Base-by-base conservation (phyloP, 2,113 vertebrate species). In the Suricata suricatta region DNA sequence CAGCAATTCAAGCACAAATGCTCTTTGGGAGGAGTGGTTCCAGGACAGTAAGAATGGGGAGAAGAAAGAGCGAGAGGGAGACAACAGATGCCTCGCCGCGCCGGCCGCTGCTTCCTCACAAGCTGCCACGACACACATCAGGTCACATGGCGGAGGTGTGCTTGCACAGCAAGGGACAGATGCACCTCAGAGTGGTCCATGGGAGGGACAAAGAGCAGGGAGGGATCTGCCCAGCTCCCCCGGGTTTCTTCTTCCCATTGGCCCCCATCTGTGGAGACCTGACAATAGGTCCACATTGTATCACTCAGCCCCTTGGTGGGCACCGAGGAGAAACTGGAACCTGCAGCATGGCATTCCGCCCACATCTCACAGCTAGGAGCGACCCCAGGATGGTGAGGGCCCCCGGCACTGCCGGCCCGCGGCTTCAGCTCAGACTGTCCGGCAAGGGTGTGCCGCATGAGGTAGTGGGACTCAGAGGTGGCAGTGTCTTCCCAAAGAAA, bases 61-160 rank as follows among this genome's bases (percentile, higher is more conserved):
- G 3, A 3, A 72, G 31, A 8, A 14, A 52, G 69, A 71, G 19
- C 33, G 4, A 60, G 5, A 66, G 31, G 52, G 23, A 29, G 1
- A 5, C 19, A 7, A 8, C 1, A 12, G 31, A 13, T 0, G 8
- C 23, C 44, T 50, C 5, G 0, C 14, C 1, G 3, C 6, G 35
- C 25, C 8, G 52, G 29, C 52, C 47, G 13, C 33, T 14, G 50
- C 16, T 25, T 31, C 1, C 11, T 50, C n/a, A 74, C 72, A 15
- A 25, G 21, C n/a, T 21, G 35, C 33, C 3, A 0, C 0, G 12
- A 35, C 57, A 35, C 29, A 4, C 1, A 44, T 38, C 57, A 23
- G 25, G 9, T 38, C 33, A 19, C 41, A 1, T 21, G 38, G 38
- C 41, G 63, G 27, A 74, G 16, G 31, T 35, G 33, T 47, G 10